Evolutionary conservation across 2,113 vertebrate species (phyloP).

Genomic region (Oceanites oceanicus): DNA sequence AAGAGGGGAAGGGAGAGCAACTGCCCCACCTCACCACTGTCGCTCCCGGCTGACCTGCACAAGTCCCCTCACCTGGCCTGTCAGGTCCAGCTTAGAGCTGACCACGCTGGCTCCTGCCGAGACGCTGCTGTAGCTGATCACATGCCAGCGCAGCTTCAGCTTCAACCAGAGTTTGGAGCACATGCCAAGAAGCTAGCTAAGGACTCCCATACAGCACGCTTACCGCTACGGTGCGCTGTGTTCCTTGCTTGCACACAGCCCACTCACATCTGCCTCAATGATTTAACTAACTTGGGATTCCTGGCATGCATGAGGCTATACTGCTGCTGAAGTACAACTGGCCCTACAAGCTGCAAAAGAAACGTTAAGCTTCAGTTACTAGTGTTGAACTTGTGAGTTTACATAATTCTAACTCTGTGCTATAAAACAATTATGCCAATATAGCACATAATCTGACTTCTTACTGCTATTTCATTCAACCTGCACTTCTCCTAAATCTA

Average conservation of each 20-base stretch:
- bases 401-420: not conserved
- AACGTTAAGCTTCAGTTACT: not conserved
- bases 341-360: not conserved
- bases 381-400: not conserved
- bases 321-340: not conserved
- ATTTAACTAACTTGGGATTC: not conserved
- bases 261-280: rapidly evolving
- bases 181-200: not conserved
- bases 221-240: rapidly evolving
- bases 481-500: not conserved
- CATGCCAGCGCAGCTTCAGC: rapidly evolving
- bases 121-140: not conserved
- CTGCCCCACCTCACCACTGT: rapidly evolving
- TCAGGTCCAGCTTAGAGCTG: not conserved
- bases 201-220: rapidly evolving
- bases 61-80: not conserved
- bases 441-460: rapidly evolving
- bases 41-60: not conserved
- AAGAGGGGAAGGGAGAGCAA: not conserved
- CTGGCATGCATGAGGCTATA: rapidly evolving
- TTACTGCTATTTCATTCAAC: not conserved
- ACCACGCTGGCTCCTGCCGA: rapidly evolving
- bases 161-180: not conserved
- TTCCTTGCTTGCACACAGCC: not conserved
- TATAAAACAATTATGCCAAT: not conserved